Evolutionary conservation across 2,797 vertebrate genomes (phyloP), one percentile per base, ranked within the genome.

Genomic region (Heliangelus exortis): DNA sequence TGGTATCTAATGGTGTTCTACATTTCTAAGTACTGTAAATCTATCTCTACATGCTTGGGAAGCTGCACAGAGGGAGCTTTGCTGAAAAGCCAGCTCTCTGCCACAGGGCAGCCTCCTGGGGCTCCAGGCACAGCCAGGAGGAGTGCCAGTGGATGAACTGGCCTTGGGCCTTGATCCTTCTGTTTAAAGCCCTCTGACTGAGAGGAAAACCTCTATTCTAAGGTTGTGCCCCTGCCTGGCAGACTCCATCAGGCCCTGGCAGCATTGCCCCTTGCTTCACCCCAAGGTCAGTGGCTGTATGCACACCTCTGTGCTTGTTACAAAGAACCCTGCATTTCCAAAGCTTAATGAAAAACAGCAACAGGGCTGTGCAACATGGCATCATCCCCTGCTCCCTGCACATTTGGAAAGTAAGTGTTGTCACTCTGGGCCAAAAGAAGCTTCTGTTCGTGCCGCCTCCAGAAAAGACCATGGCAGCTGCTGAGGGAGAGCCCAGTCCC

Each of bases 281-380:
- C 41, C 72, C 9, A 8, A 26, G 1, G 12, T 5, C 22, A 55
- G 61, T 0, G 20, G 73, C 84, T 80, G 55, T 65, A 47, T 87
- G 68, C 79, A 45, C 43, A 45, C 43, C 16, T 9, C 43, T 45
- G 43, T 19, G 43, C 43, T 45, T 80, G 39, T 62, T 33, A 80
- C 65, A 62, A 55, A 81, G 68, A 93, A 62, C 28, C 3, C 0
- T 1, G n/a, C 59, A 15, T 22, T 88, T 66, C 87, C 85, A 96
- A 55, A 84, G 63, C 67, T 39, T 88, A 86, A 92, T 53, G 53
- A 88, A 78, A 92, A 93, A 4, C 82, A 91, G 63, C 54, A 47
- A 59, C 5, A 4, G 59, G 25, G 55, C 48, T 71, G 55, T 55
- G 33, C 36, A 53, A 53, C 45, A 63, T 1, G 39, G 71, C 71